Conservation (phyloP, 2,797 vertebrate genomes). For the Enteromius thamalakanensis region DNA sequence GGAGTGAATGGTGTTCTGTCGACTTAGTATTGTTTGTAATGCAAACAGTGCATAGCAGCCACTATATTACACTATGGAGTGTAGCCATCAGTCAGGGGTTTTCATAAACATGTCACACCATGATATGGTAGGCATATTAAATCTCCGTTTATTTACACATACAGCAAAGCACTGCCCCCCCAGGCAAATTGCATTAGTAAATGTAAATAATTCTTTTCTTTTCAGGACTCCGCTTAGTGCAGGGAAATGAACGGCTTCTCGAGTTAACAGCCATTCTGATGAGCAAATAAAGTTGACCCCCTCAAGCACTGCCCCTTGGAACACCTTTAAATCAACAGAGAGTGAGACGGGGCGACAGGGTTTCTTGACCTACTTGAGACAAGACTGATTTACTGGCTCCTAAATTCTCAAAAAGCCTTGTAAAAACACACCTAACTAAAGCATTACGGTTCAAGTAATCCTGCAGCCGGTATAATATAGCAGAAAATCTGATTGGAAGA, state of each 20-base stretch:
- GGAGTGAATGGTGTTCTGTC: conserved; percentile 70
- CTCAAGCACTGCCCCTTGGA: conserved; percentile 53
- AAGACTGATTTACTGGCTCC: conserved; percentile 69
- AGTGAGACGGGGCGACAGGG: conserved; percentile 52
- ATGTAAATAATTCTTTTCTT: conserved; percentile 53
- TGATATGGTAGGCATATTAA: conserved; percentile 70
- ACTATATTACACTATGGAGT: conserved; percentile 65
- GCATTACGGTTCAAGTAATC: not conserved
- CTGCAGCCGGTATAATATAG: conserved; percentile 10
- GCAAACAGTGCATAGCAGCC: conserved; percentile 58
- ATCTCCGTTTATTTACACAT: conserved; percentile 70
- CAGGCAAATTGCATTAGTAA: conserved; percentile 53
- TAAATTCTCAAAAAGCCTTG: conserved; percentile 31
- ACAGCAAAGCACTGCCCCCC: conserved; percentile 46
- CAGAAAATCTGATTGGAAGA: conserved; percentile 4
- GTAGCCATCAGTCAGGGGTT: conserved; percentile 71
- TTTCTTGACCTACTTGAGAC: conserved; percentile 66
- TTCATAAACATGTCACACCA: conserved; percentile 73
- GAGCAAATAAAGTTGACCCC: conserved; percentile 65
- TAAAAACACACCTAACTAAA: conserved; percentile 20
- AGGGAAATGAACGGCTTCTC: conserved; percentile 67
- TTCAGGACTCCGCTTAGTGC: conserved; percentile 56
- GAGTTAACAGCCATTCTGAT: conserved; percentile 69
- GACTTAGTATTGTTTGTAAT: conserved; percentile 71
- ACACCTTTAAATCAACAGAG: conserved; percentile 68